Evolutionary conservation across 2,797 vertebrate genomes (phyloP).

Genomic region (Ispidina picta): DNA sequence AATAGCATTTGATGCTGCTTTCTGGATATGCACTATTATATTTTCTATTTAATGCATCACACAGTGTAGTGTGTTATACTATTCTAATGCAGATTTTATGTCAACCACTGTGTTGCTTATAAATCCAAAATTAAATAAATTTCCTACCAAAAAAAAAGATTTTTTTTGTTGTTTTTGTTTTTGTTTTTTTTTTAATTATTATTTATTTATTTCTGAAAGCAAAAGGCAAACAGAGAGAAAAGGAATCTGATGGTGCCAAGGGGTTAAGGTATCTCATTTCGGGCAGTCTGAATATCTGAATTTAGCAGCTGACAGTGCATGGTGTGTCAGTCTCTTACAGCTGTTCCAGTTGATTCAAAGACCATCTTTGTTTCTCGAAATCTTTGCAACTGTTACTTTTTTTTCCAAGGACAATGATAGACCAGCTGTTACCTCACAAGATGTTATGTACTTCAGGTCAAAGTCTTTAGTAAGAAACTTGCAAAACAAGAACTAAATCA

Average conservation of each 20-base stretch:
- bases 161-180: not conserved
- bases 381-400: conserved; percentile 77
- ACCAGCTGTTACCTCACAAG: conserved; percentile 77
- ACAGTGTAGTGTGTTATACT: not conserved
- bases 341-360: conserved; percentile 78
- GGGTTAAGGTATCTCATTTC: conserved; percentile 60
- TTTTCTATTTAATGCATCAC: not conserved
- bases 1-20: not conserved
- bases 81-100: not conserved
- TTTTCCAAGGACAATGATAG: conserved; percentile 60
- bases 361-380: conserved; percentile 77
- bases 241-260: conserved; percentile 32
- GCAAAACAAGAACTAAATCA: conserved; percentile 57
- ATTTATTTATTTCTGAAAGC: not conserved
- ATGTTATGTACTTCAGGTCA: conserved; percentile 35
- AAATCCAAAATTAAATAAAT: not conserved
- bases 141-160: not conserved
- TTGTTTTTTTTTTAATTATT: not conserved
- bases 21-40: not conserved
- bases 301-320: conserved; percentile 75
- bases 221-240: not conserved
- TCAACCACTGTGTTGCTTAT: not conserved
- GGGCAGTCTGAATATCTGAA: conserved; percentile 30
- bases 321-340: conserved; percentile 66
- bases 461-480: conserved; percentile 38